phyloP scores from a whole-genome alignment of 2,888 invertebrate species.

The Amblyjoppa proteus region DNA sequence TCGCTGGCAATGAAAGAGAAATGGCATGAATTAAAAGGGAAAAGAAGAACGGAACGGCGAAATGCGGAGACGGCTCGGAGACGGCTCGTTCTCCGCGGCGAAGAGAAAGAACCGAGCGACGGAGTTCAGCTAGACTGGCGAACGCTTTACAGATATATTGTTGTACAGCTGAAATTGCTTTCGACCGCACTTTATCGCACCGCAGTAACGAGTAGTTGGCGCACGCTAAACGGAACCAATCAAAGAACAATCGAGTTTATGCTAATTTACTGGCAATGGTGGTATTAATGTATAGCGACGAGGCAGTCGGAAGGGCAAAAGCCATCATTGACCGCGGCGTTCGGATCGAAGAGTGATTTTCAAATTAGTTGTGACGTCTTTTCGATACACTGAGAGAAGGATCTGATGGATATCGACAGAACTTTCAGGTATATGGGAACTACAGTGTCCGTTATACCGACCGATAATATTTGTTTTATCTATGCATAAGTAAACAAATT shows the following conservation, averaged over 20 bases:
- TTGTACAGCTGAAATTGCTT: slow-evolving; percentile 66
- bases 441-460: no score
- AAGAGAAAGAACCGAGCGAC: background rate
- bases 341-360: background rate
- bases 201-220: slow-evolving; percentile 67
- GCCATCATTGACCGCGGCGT: background rate
- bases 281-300: background rate
- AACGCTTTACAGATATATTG: slow-evolving; percentile 12
- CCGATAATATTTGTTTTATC: no score
- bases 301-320: background rate
- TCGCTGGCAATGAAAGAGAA: slow-evolving; percentile 18
- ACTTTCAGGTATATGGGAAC: no score
- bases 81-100: background rate
- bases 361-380: no score
- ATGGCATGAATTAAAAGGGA: slow-evolving; percentile 6
- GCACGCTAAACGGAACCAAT: slow-evolving; percentile 65
- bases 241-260: slow-evolving; percentile 69
- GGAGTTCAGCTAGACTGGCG: background rate
- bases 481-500: no score
- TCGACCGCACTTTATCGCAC: slow-evolving; percentile 68
- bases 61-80: slow-evolving; percentile 10
- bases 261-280: slow-evolving; percentile 68
- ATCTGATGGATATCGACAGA: no score
- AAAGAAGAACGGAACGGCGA: background rate
- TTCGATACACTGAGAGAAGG: no score